Percentiles rank a stretch among this genome's conserved stretches.
Conservation (phyloP, 2,113 vertebrate species). For the Holacanthus passer region DNA sequence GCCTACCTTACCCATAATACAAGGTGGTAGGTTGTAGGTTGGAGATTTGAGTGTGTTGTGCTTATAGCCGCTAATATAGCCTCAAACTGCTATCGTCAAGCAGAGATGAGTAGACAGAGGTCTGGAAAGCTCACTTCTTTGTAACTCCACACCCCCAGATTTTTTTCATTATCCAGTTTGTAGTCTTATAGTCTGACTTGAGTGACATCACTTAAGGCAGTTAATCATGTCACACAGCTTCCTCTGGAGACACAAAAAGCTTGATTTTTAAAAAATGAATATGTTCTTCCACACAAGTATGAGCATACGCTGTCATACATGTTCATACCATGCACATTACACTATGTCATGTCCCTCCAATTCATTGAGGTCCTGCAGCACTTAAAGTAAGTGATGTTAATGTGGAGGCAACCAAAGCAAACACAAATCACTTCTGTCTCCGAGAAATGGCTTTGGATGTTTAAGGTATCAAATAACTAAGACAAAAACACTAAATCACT, state of each 20-base stretch:
- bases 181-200: not conserved
- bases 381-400: slow-evolving; percentile 13
- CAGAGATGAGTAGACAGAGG: not conserved
- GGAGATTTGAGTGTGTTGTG: not conserved
- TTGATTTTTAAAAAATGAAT: slow-evolving; percentile 2
- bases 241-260: not conserved
- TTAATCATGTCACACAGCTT: not conserved
- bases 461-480: slow-evolving; percentile 6
- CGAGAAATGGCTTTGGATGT: not conserved
- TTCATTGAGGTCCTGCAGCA: not conserved
- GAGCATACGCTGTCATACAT: not conserved
- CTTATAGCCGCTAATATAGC: not conserved
- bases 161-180: not conserved
- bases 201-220: not conserved
- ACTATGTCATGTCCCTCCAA: not conserved
- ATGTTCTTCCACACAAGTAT: not conserved
- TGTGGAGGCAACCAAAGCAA: not conserved
- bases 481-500: not conserved
- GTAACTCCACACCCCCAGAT: not conserved
- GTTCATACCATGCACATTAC: not conserved
- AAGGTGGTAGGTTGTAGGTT: not conserved
- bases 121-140: not conserved
- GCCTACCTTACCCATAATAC: slow-evolving; percentile 6
- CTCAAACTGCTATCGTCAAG: not conserved
- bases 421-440: slow-evolving; percentile 13